Percentiles rank a stretch among this genome's conserved stretches.
Evolutionary conservation across 2,797 vertebrate species (phyloP).

Genomic region (Coranthus polyacanthus): DNA sequence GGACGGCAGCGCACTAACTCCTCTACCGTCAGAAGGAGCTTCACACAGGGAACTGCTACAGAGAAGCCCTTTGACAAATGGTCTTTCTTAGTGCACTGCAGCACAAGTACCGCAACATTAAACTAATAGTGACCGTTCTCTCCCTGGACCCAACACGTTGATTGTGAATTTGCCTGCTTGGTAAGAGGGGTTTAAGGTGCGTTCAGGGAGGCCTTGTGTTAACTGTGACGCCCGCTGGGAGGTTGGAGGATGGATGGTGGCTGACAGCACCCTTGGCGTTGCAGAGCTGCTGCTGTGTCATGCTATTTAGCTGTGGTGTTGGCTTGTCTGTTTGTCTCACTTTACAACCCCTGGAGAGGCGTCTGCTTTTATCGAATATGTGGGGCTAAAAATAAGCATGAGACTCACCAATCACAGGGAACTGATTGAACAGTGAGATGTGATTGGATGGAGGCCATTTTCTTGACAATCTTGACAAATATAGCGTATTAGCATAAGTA

Average conservation of each 20-base stretch:
- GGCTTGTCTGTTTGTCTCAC: constrained; percentile 72
- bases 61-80: constrained; percentile 55
- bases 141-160: constrained; percentile 29
- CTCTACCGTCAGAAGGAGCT: background rate
- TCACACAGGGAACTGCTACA: constrained; percentile 13
- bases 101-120: constrained; percentile 52
- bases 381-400: constrained; percentile 65
- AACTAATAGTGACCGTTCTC: constrained; percentile 22
- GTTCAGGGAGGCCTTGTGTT: constrained; percentile 46
- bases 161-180: constrained; percentile 44
- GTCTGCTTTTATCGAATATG: constrained; percentile 61
- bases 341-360: constrained; percentile 68
- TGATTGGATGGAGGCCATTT: constrained; percentile 44
- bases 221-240: constrained; percentile 58
- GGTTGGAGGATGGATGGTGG: constrained; percentile 70
- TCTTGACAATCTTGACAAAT: no score
- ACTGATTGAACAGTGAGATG: constrained; percentile 38
- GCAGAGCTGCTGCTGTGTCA: constrained; percentile 77
- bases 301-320: constrained; percentile 58
- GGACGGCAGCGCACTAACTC: no score
- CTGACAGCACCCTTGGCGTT: constrained; percentile 73
- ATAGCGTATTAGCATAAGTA: no score
- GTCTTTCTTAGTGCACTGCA: constrained; percentile 32
- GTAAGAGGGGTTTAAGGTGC: constrained; percentile 34
- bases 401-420: constrained; percentile 51